Evolutionary conservation across 1,140 invertebrate genomes (phyloP).

Genomic region (Camponotus floridanus): DNA sequence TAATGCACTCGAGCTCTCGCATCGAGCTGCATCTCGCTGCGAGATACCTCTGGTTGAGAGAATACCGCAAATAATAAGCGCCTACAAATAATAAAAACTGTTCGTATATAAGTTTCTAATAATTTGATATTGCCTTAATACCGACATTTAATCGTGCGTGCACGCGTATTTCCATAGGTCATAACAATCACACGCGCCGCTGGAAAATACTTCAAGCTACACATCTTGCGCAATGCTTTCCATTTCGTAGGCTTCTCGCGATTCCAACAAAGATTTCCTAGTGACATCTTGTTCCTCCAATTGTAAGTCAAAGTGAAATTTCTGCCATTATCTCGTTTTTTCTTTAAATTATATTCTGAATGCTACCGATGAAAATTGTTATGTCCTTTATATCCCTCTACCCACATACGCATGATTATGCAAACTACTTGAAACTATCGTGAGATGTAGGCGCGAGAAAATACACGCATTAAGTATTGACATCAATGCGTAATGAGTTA

Average conservation of each 20-base stretch:
- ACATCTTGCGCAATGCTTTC: conserved; percentile 2
- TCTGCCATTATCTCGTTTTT: background rate
- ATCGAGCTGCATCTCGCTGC: conserved; percentile 15
- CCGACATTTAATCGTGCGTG: conserved; percentile 21
- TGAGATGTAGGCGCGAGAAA: conserved; percentile 50
- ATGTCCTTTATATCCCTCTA: conserved; percentile 56
- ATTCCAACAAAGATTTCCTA: background rate
- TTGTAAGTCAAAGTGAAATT: background rate
- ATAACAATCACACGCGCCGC: conserved; percentile 20
- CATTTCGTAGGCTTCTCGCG: background rate
- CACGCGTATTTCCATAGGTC: background rate
- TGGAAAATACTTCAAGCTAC: conserved; percentile 8
- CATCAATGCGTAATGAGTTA: conserved; percentile 39
- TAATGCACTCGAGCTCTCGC: conserved; percentile 53
- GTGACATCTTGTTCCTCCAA: conserved; percentile 9
- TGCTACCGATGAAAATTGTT: conserved; percentile 34
- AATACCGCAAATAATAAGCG: background rate
- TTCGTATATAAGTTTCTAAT: conserved; percentile 36
- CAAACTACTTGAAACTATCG: conserved; percentile 58
- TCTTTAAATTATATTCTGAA: background rate
- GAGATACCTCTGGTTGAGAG: conserved; percentile 12
- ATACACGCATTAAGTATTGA: conserved; percentile 42
- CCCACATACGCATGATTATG: conserved; percentile 68
- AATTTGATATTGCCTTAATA: conserved; percentile 33
- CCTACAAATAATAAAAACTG: conserved; percentile 43